Base-by-base conservation (phyloP, 2,113 vertebrate genomes). In the Ctenomys sociabilis region DNA sequence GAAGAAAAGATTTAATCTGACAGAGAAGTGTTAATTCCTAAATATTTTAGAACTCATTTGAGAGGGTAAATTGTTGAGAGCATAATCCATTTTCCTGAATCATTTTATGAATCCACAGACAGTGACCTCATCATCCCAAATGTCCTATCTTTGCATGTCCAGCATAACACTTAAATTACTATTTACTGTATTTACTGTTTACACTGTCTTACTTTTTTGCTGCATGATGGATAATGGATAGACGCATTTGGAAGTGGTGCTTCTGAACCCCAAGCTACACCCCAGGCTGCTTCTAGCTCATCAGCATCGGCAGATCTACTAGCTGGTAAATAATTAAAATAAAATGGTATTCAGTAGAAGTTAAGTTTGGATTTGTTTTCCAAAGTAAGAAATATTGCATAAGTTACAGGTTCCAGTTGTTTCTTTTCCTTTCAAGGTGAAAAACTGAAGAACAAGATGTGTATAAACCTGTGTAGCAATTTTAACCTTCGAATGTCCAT, bases 301-400 rank as follows among this genome's bases (percentile, higher is more conserved):
- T 99, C 99, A 97, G 98, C 99, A 95, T 99, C 98, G 97, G 99
- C 98, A 92, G 99, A 99, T 97, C 98, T 99, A 94, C 98, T 99
- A 97, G 99, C 99, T 98, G 99, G 99, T 99, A 98, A 98, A 98
- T 91, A 97, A 97, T 88, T 89, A 96, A 94, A 96, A 83, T 97
- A 90, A 96, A 93, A 86, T 86, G 26, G 16, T 93, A 80, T 89
- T 90, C 95, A 95, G 21, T 96, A 52, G n/a, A 95, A 84, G 37
- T 94, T 93, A 96, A 93, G n/a, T 88, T 92, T 95, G 75, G 40
- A 54, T 92, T 59, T 96, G 57, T 86, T 89, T 97, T 97, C 73
- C 90, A 63, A 80, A 88, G 35, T 95, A 85, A 88, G 35, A 94
- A 61, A 70, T 91, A 54, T 49, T 90, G 52, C 26, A 37, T 96